These are phyloP conservation scores for Erpobdella octoculata DNA, from an alignment of 2,888 invertebrate species.

Conservation along the genomic window DNA sequence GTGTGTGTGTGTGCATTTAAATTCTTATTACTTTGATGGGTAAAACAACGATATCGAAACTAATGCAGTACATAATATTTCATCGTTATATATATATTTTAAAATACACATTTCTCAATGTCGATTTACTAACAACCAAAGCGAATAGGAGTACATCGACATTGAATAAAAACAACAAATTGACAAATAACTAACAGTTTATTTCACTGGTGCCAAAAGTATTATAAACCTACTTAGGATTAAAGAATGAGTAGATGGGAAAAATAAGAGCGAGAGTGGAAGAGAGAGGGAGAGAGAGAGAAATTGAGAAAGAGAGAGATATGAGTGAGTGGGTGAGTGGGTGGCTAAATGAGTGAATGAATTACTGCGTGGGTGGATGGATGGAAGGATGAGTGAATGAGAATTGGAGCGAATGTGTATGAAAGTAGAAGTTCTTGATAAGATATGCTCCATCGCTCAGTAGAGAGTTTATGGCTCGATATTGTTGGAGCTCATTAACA, in stretches of 20 bases:
- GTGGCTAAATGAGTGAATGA: neutral
- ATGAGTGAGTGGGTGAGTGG: conserved; percentile 9
- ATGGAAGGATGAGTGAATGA: neutral
- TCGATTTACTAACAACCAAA: too few species aligned
- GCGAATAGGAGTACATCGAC: too few species aligned
- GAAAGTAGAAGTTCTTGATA: neutral
- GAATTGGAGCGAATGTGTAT: neutral
- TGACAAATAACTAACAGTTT: too few species aligned
- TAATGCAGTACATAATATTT: too few species aligned
- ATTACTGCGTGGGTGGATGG: neutral
- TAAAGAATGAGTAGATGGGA: neutral
- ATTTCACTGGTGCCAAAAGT: neutral
- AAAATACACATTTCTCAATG: too few species aligned
- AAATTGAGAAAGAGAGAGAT: neutral
- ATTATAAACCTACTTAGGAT: neutral
- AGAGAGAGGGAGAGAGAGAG: neutral
- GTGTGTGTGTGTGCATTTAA: conserved; percentile 16
- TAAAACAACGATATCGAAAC: too few species aligned
- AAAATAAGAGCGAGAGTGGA: neutral
- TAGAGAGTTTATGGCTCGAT: neutral
- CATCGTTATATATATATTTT: too few species aligned
- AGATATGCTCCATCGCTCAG: conserved; percentile 9
- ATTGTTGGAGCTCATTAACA: neutral
- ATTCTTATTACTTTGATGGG: neutral
- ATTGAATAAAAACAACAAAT: too few species aligned